phyloP scores from a whole-genome alignment of 1,140 invertebrate species.

The Pararge aegeria region DNA sequence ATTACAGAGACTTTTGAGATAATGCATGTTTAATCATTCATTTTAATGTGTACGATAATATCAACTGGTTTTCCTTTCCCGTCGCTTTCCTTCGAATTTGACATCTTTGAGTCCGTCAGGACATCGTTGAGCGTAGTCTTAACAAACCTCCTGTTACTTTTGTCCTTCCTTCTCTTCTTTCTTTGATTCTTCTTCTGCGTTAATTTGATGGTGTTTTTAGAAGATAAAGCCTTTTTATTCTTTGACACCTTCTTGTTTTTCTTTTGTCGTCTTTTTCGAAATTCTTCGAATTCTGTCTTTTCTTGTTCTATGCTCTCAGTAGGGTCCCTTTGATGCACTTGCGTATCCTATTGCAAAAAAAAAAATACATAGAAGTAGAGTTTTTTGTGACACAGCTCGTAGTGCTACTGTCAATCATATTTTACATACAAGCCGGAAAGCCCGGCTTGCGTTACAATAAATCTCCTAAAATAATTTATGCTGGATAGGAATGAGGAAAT shows the following conservation, averaged over 20 bases:
- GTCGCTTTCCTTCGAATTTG: conserved; percentile 24
- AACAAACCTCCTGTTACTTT: conserved; percentile 24
- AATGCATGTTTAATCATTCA: conserved; percentile 29
- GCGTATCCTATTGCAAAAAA: not conserved
- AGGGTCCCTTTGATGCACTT: not conserved
- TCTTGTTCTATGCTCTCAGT: conserved; percentile 15
- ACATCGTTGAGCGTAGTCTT: conserved; percentile 28
- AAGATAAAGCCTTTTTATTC: conserved; percentile 10
- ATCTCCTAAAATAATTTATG: too few relatives aligned
- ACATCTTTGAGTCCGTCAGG: conserved; percentile 30
- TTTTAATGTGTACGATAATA: conserved; percentile 42
- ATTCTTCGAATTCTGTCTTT: conserved; percentile 21
- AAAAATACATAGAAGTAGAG: not conserved
- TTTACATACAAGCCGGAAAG: too few relatives aligned
- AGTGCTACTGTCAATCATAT: too few relatives aligned
- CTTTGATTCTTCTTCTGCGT: conserved; percentile 6
- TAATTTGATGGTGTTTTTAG: conserved; percentile 7
- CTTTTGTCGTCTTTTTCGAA: conserved; percentile 23
- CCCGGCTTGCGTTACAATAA: too few relatives aligned
- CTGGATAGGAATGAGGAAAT: too few relatives aligned
- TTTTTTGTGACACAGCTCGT: too few relatives aligned
- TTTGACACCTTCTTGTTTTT: conserved; percentile 21
- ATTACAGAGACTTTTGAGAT: not conserved
- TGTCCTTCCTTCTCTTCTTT: conserved; percentile 23
- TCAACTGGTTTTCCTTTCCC: conserved; percentile 31